Evolutionary conservation across 2,888 invertebrate genomes (phyloP).

Genomic region (Galerucella calmariensis): DNA sequence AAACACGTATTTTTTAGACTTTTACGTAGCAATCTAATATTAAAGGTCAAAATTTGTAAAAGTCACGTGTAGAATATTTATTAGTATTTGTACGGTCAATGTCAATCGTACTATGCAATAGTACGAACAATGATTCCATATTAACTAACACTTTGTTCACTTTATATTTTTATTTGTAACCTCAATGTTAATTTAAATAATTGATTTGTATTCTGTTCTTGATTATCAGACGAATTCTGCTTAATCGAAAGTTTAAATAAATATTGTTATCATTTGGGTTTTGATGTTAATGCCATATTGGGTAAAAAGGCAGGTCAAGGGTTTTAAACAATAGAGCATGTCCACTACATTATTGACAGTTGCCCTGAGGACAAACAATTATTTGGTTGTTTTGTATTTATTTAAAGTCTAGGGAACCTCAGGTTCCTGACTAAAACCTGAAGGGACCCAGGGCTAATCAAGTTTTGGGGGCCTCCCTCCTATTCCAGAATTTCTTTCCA

Average conservation of each 20-base stretch:
- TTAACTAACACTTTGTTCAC: neutral
- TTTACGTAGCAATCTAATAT: neutral
- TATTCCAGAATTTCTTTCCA: too few relatives aligned
- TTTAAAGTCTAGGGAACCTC: too few relatives aligned
- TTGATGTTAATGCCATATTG: slow-evolving; percentile 1
- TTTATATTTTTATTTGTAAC: neutral
- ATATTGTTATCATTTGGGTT: neutral
- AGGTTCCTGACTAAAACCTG: too few relatives aligned
- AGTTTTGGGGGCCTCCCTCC: too few relatives aligned
- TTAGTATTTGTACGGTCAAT: neutral
- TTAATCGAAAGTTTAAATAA: neutral
- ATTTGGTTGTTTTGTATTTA: too few relatives aligned
- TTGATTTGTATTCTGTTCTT: neutral
- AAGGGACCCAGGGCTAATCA: too few relatives aligned
- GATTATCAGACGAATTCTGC: neutral
- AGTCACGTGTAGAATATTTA: neutral
- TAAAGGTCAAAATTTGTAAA: neutral
- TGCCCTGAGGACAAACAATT: too few relatives aligned
- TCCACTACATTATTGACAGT: too few relatives aligned
- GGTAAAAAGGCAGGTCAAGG: neutral
- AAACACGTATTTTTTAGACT: neutral
- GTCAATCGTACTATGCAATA: neutral
- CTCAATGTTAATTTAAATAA: neutral
- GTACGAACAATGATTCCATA: neutral
- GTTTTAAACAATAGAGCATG: too few relatives aligned